Evolutionary conservation across 1,140 invertebrate genomes (phyloP).

Genomic region (Caerostris darwini): DNA sequence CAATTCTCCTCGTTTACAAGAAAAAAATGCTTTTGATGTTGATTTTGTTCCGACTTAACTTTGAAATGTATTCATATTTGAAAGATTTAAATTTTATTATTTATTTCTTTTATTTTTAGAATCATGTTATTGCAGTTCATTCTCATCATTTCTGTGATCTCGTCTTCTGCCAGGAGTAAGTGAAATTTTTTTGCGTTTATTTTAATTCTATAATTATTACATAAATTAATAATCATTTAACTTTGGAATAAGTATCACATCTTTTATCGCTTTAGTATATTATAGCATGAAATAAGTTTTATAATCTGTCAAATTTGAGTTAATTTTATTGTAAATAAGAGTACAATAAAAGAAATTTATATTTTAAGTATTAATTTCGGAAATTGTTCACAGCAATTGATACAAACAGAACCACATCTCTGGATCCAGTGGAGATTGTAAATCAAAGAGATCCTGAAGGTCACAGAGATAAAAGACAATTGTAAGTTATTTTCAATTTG

Average conservation of each 20-base stretch:
- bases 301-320: neutral
- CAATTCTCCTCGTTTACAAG: too few species aligned
- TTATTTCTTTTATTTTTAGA: neutral
- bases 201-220: neutral
- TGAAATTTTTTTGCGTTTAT: neutral
- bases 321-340: neutral
- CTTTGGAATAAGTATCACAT: neutral
- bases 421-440: neutral
- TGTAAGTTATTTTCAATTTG: neutral
- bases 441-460: neutral
- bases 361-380: too few species aligned
- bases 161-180: constrained; percentile 24
- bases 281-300: neutral
- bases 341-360: neutral
- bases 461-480: neutral
- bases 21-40: too few species aligned
- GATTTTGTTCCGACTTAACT: too few species aligned
- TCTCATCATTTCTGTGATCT: constrained; percentile 12
- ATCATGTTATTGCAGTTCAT: constrained; percentile 11
- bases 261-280: neutral
- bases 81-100: too few species aligned
- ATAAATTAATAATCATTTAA: neutral
- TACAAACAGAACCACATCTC: neutral
- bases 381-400: neutral
- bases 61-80: too few species aligned